These are phyloP conservation scores for Cerastis leucographa DNA, from an alignment of 2,888 invertebrate species.

Conservation along the genomic window DNA sequence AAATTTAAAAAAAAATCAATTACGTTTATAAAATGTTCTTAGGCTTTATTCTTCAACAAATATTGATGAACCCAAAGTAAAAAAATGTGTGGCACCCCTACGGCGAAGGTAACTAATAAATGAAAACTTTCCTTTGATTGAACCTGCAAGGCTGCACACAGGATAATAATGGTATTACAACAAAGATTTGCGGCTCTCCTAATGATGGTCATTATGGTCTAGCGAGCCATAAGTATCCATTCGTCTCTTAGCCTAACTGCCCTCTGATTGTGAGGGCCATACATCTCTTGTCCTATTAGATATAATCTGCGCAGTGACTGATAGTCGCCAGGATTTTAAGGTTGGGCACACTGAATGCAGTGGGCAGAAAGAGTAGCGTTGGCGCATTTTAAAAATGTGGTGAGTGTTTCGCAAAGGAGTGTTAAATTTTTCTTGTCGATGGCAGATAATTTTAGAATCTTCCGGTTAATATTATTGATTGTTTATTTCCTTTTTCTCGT, in stretches of 20 bases:
- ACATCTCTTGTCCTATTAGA: conserved; percentile 58
- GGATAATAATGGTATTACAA: conserved; percentile 58
- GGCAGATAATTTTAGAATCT: neutral
- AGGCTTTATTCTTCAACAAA: neutral
- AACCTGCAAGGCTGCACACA: conserved; percentile 27
- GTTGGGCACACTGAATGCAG: conserved; percentile 1
- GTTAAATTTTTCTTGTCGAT: neutral
- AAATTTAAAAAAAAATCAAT: neutral
- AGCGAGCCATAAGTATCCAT: conserved; percentile 46
- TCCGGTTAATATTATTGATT: neutral
- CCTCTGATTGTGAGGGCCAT: conserved; percentile 50
- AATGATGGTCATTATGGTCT: conserved; percentile 59
- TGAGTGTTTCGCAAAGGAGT: neutral
- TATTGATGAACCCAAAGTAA: neutral
- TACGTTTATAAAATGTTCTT: neutral
- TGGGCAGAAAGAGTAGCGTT: neutral
- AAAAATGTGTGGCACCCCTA: neutral
- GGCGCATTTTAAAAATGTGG: neutral
- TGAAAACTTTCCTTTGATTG: conserved; percentile 36
- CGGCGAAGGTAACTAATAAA: conserved; percentile 11
- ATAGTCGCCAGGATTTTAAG: conserved; percentile 43
- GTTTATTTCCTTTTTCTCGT: too few species aligned
- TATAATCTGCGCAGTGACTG: conserved; percentile 58
- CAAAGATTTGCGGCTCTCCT: conserved; percentile 55
- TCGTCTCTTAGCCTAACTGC: conserved; percentile 52